Evolutionary conservation across 2,888 invertebrate genomes (phyloP), one percentile per base, ranked within the genome.

Genomic region (Athrips mouffetella): DNA sequence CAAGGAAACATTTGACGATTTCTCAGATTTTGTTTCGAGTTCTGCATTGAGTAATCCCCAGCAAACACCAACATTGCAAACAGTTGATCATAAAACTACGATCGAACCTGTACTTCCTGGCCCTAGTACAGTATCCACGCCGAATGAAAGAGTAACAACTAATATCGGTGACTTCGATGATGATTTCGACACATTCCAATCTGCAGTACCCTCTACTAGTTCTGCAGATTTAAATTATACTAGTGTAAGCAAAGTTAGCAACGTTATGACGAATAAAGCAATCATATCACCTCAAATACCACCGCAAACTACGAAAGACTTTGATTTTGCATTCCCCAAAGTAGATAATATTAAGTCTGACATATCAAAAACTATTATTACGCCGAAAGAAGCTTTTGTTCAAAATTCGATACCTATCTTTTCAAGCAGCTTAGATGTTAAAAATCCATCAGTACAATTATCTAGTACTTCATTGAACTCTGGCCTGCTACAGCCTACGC

Each of bases 161-260:
- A 31, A 30, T 30, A 40, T 18, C 5, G 1, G 15, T 11, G 40
- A 23, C 8, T 25, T 67, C 29, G 81, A 84, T 49, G 87, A 88
- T 53, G 88, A 88, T 16, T 89, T 88, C 61, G 80, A 86, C 60
- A 83, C 78, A 64, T 89, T 88, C 62, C 84, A 89, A 65, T 84
- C 81, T 37, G 87, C 82, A 30, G 53, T 70, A 40, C 79, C 84
- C 7, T 42, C 66, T n/a, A 64, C 63, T 37, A 59, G 51, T 51
- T 50, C 60, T 46, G 49, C 51, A 47, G 54, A 62, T n/a, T 48
- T 58, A 20, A 63, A 52, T 46, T 53, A 54, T 13, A 55, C 48
- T 25, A 56, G 48, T 57, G 52, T 55, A 48, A 58, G 45, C 23
- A 45, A 33, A 33, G 33, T n/a, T 23, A 60, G 45, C 53, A 48